Base-by-base conservation (phyloP, 2,888 invertebrate genomes). In the Hedychridium roseum region DNA sequence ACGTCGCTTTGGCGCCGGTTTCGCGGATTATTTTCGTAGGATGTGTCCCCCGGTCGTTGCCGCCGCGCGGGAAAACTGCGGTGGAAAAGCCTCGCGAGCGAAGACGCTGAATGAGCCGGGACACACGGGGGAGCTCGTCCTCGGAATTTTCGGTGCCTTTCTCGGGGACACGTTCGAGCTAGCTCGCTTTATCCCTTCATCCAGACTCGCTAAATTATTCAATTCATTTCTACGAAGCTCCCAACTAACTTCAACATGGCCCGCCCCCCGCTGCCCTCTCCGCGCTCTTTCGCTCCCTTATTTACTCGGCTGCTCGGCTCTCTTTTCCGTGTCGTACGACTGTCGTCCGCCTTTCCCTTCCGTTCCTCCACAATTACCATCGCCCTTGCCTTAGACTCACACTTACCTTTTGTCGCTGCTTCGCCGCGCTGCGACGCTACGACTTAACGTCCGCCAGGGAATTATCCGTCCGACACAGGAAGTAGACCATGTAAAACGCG, bases 181-280 rank as follows among this genome's bases (percentile, higher is more conserved):
- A 46, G 51, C 51, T 50, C 54, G 54, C 50, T 57, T 56, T 63
- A 55, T 58, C 52, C 50, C 45, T 57, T 56, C 51, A 53, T 41
- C 46, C 53, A 27, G 38, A 28, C 53, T 42, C 37, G 46, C 41
- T 66, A 62, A 68, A 68, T 67, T 68, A 68, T 68, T 68, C 62
- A 64, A 68, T 66, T 68, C 64, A 60, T 68, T 63, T 57, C 57
- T 51, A 34, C 45, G 48, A 39, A 31, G 41, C 43, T 36, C 36
- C 51, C 57, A 46, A 55, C 58, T 54, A 61, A 55, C 54, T 53
- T 48, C 40, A 55, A 50, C 43, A 32, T 37, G 45, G 34, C 9
- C n/a, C 26, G 26, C n/a, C n/a, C 7, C 5, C 6, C 9, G n/a
- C 6, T 7, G 11, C 7, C 5, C 26, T 39, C 3, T 28, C 31